Percentiles rank a stretch among this genome's conserved stretches.
Conservation (phyloP, 2,797 vertebrate species). For the Rhynchotus rufescens region DNA sequence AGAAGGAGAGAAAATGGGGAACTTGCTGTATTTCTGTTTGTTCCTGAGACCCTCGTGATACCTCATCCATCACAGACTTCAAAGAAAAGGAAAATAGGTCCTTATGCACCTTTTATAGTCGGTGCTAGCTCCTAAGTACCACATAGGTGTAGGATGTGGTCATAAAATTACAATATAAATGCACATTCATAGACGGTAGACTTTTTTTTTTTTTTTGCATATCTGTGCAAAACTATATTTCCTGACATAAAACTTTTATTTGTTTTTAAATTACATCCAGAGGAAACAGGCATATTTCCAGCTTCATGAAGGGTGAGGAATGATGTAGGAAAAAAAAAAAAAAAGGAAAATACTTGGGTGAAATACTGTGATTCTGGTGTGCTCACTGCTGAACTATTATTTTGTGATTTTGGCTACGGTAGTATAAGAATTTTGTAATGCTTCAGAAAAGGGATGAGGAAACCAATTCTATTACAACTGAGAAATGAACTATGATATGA, state of each 20-base stretch:
- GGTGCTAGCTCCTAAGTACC: constrained; percentile 11
- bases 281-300: constrained; percentile 53
- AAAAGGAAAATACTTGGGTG: background rate
- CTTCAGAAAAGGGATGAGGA: constrained; percentile 43
- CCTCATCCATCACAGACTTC: background rate
- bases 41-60: background rate
- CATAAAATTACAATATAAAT: constrained; percentile 33
- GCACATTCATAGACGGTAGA: background rate
- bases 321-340: background rate
- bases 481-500: constrained; percentile 53
- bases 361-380: constrained; percentile 45
- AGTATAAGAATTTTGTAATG: constrained; percentile 36
- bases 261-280: constrained; percentile 44
- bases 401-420: constrained; percentile 39
- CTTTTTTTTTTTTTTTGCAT: background rate
- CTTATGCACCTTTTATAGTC: background rate
- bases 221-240: constrained; percentile 19
- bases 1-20: background rate
- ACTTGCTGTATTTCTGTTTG: background rate
- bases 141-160: constrained; percentile 7
- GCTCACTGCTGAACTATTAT: constrained; percentile 43
- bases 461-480: constrained; percentile 48
- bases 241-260: constrained; percentile 43
- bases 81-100: constrained; percentile 35
- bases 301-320: background rate